phyloP scores from a whole-genome alignment of 2,888 invertebrate genomes.

The Stegophylla sp. region DNA sequence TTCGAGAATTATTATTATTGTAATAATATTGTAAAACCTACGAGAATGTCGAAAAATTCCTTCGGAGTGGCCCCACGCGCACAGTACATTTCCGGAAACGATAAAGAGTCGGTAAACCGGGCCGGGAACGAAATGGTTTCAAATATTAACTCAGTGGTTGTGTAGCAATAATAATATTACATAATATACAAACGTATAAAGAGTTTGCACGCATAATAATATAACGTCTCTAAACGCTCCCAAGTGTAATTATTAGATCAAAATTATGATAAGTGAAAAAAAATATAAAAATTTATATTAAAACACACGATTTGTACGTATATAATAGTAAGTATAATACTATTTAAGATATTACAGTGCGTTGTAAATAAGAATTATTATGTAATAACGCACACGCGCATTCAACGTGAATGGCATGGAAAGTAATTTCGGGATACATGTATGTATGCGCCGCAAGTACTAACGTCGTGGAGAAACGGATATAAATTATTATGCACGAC shows the following conservation, averaged over 20 bases:
- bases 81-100: background rate
- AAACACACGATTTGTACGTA: background rate
- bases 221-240: background rate
- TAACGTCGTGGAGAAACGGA: background rate
- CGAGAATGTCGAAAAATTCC: background rate
- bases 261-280: background rate
- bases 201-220: background rate
- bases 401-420: background rate
- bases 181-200: background rate
- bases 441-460: background rate
- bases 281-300: background rate
- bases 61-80: background rate
- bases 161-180: no score
- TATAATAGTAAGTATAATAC: no score
- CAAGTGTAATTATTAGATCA: background rate
- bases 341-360: background rate
- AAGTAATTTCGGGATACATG: background rate
- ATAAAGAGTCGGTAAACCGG: background rate
- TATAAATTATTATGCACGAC: background rate
- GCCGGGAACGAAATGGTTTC: background rate
- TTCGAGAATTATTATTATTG: no score
- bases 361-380: no score
- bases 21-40: no score
- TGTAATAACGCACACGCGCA: background rate
- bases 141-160: background rate